These are phyloP conservation scores for Halichoeres trimaculatus DNA, from an alignment of 2,113 vertebrate genomes.

Conservation along the genomic window DNA sequence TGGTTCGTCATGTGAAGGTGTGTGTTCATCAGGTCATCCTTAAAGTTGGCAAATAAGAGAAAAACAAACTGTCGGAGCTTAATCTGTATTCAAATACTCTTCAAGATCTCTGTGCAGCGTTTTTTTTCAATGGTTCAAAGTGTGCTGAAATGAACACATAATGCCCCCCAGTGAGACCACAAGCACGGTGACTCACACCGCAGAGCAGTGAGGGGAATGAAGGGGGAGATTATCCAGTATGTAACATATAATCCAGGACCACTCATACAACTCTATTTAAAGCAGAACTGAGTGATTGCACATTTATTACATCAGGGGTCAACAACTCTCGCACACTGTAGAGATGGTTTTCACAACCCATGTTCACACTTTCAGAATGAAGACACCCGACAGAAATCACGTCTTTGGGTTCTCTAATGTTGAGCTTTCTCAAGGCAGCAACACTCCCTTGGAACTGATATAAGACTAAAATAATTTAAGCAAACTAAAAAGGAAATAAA, in stretches of 20 bases:
- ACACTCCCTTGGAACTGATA: neutral
- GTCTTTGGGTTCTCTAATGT: neutral
- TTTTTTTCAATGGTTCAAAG: neutral
- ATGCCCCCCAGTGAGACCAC: neutral
- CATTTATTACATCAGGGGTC: constrained; percentile 5
- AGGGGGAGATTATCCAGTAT: neutral
- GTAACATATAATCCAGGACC: constrained; percentile 2
- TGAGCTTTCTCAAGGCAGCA: neutral
- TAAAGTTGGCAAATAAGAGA: neutral
- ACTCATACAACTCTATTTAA: constrained; percentile 15
- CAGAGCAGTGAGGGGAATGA: neutral
- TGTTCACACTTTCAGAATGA: neutral
- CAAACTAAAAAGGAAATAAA: neutral
- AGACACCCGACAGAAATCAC: neutral
- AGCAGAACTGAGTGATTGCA: constrained; percentile 3
- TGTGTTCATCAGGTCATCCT: neutral
- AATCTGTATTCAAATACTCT: neutral
- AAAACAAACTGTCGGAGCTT: neutral
- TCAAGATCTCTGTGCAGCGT: neutral
- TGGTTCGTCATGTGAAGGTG: neutral
- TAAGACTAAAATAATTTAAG: neutral
- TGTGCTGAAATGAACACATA: constrained; percentile 22
- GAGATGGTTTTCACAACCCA: neutral
- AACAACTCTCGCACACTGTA: neutral
- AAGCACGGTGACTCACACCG: constrained; percentile 15